A percentile compares a stretch with the other conserved stretches of the same genome.
phyloP scores from a whole-genome alignment of 2,113 vertebrate genomes.

The Proterorhinus semilunaris region DNA sequence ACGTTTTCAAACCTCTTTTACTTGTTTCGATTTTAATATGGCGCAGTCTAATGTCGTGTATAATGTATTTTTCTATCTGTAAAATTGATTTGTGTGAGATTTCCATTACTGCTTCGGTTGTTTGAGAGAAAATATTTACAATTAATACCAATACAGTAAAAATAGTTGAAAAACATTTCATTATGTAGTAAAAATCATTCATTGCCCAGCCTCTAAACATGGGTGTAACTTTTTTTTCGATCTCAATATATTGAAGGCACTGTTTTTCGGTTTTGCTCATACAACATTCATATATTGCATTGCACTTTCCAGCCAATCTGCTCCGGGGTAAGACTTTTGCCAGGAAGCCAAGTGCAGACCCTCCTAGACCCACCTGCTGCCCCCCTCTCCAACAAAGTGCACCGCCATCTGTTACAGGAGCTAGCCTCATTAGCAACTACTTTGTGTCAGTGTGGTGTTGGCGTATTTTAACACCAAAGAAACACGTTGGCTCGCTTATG shows the following conservation, averaged over 20 bases:
- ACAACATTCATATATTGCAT: conserved; percentile 12
- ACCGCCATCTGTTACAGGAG: conserved; percentile 19
- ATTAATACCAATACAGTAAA: too few species aligned
- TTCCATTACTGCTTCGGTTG: too few species aligned
- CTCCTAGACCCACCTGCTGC: conserved; percentile 16
- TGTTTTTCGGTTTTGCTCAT: neutral
- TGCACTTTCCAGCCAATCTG: conserved; percentile 5
- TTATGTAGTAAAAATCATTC: too few species aligned
- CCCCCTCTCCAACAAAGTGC: conserved; percentile 13
- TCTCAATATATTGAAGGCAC: neutral
- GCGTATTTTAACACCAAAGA: neutral
- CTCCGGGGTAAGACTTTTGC: conserved; percentile 22
- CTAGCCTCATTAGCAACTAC: conserved; percentile 26
- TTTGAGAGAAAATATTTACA: too few species aligned
- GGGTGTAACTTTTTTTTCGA: neutral
- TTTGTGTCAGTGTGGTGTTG: conserved; percentile 10
- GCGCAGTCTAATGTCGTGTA: too few species aligned
- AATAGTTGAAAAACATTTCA: too few species aligned
- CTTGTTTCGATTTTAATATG: too few species aligned
- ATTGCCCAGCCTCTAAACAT: neutral
- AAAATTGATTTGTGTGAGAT: too few species aligned
- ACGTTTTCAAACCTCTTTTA: too few species aligned
- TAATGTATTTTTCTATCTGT: too few species aligned
- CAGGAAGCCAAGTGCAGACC: conserved; percentile 16
- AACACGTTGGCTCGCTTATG: neutral